Base-by-base conservation (phyloP, 2,888 invertebrate species). In the Gastrophysa polygoni region DNA sequence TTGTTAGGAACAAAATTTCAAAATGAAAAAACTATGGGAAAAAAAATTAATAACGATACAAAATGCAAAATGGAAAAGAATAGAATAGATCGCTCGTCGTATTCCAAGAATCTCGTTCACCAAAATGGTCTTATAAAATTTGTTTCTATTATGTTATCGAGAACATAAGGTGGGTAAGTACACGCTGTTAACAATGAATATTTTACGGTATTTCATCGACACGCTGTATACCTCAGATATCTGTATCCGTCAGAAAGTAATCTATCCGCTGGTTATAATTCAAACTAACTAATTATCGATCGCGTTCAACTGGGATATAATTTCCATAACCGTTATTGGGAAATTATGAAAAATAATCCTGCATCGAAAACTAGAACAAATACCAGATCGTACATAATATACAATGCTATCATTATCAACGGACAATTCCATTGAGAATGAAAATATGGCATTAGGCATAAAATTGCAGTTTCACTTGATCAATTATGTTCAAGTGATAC, bases 401-500 rank as follows among this genome's bases (percentile, higher is more conserved):
- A 32, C 14, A 38, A 54, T 54, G n/a, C 21, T 38, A 52, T 52
- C 38, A 52, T 52, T 52, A 52, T n/a, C 18, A 43, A 21, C 38
- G 44, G 34, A 51, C n/a, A 28, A 29, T 49, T 51, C 20, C 32
- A 32, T 17, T 5, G 10, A 52, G 34, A 52, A 24, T 52, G 52
- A 38, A 52, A 52, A 18, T 52, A 34, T 52, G 38, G 24, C 52
- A 38, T 52, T 38, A 52, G 18, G 24, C 38, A 32, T 6, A 38
- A 43, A 32, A 54, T 54, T 54, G 43, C 54, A 28, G 43, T 54
- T 54, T 54, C 54, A 54, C 54, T 54, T 24, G 28, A 20, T 43
- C 29, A 21, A 38, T 24, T 24, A 32, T 32, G 5, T 32, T 5
- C 3, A 6, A 3, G n/a, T 2, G 38, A 6, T 38, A 38, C 14